Evolutionary conservation across 2,888 invertebrate species (phyloP).

Genomic region (Lasius platythorax): DNA sequence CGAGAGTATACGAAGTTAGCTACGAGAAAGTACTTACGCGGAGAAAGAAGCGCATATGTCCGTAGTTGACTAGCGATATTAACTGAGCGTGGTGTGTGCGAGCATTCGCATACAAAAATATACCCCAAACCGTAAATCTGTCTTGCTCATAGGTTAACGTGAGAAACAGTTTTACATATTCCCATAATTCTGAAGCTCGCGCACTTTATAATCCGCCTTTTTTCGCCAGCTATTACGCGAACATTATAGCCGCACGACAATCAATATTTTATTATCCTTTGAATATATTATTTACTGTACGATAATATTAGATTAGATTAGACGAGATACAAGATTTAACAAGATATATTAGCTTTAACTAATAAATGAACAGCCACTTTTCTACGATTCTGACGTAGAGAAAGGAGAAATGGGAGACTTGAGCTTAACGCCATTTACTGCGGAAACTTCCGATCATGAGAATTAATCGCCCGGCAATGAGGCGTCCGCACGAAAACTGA

Average conservation of each 20-base stretch:
- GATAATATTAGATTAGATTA: background rate
- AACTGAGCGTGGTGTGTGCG: constrained; percentile 41
- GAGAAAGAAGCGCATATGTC: constrained; percentile 65
- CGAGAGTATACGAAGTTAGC: constrained; percentile 50
- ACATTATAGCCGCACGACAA: background rate
- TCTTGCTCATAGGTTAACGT: constrained; percentile 61
- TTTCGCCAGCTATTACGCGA: constrained; percentile 14
- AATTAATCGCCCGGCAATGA: constrained; percentile 68
- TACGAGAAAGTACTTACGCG: constrained; percentile 57
- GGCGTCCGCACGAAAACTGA: constrained; percentile 61
- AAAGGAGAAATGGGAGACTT: constrained; percentile 16
- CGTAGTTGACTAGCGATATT: constrained; percentile 67
- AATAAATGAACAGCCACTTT: constrained; percentile 62
- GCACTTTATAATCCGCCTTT: background rate
- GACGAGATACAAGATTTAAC: constrained; percentile 20
- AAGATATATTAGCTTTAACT: constrained; percentile 57
- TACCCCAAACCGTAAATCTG: constrained; percentile 67
- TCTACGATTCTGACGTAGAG: constrained; percentile 15
- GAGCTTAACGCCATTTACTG: constrained; percentile 54
- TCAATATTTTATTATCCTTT: background rate
- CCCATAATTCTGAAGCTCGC: constrained; percentile 8
- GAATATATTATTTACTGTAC: constrained; percentile 1
- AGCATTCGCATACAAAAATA: constrained; percentile 65
- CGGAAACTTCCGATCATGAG: constrained; percentile 56
- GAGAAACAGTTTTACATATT: constrained; percentile 61